Base-by-base conservation (phyloP, 2,113 vertebrate genomes). In the Pseudorhombus dupliciocellatus region DNA sequence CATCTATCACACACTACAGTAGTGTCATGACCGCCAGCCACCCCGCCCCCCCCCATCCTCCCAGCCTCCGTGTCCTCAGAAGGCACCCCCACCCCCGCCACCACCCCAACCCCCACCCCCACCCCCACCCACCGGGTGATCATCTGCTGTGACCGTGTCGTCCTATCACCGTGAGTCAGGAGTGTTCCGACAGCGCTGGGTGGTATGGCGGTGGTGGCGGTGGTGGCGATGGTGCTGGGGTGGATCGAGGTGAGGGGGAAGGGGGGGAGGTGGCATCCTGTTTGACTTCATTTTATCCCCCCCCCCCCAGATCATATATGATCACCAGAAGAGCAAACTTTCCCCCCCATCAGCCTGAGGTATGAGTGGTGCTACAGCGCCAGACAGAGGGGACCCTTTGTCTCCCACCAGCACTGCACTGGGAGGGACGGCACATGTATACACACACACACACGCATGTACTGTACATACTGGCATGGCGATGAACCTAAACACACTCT, bases 321-420 rank as follows among this genome's bases (percentile, higher is more conserved):
- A 79, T 64, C 42, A 70, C 52, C 84, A 75, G 82, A 50, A 54
- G 51, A 42, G 64, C 73, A 78, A 92, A 92, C 86, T 91, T 91
- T 92, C 80, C 83, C 83, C 86, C 84, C 83, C 83, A 70, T 80
- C 64, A 22, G 73, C 44, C 50, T 52, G 57, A 57, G 40, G 48
- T 60, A 73, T 69, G 64, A 75, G 72, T 42, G 26, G 22, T 54
- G 84, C 77, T 71, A 73, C 77, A 73, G 83, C 62, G 72, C 72
- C 88, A 92, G 89, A 91, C 91, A 86, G 81, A 89, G 87, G 85
- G 79, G 86, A 88, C 84, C 84, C 89, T 92, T 92, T 92, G 91
- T 92, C 87, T 90, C 86, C 80, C 83, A 89, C 83, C 76, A 75
- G 70, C 67, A 75, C 63, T 74, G 77, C 72, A 75, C 73, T 67